Evolutionary conservation across 2,113 vertebrate species (phyloP).

Genomic region (Sclerurus mexicanus): DNA sequence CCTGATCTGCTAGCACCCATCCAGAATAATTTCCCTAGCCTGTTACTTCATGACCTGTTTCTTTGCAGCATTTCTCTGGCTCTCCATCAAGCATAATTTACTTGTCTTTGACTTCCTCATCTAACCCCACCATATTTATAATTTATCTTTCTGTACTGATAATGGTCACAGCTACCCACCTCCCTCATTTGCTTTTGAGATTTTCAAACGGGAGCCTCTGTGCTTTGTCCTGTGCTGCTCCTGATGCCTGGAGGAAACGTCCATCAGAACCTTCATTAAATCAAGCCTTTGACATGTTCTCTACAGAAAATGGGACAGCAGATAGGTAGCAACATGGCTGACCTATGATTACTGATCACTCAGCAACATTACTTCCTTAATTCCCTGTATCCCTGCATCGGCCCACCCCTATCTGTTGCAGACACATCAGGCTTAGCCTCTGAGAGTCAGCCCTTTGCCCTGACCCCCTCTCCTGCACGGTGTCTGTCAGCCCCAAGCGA

Average conservation of each 20-base stretch:
- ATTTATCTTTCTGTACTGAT: not conserved
- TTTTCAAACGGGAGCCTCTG: not conserved
- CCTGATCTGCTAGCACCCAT: not conserved
- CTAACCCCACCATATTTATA: not conserved
- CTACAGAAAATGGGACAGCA: not conserved
- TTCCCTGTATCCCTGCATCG: not conserved
- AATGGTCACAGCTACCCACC: not conserved
- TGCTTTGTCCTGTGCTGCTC: not conserved
- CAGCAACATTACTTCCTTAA: not conserved
- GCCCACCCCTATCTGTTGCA: rapidly evolving
- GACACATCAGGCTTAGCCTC: not conserved
- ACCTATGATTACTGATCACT: not conserved
- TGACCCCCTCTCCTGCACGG: rapidly evolving
- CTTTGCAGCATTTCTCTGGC: not conserved
- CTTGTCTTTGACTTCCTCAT: not conserved
- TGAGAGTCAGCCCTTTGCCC: not conserved
- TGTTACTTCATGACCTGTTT: not conserved
- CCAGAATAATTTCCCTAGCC: not conserved
- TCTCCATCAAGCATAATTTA: not conserved
- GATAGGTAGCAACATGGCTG: not conserved
- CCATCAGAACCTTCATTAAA: conserved; percentile 18
- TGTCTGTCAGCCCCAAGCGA: not conserved
- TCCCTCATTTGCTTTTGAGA: not conserved
- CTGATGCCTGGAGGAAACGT: not conserved
- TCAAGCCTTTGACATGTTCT: not conserved